Evolutionary conservation across 1,140 invertebrate genomes (phyloP).

Genomic region (Drosophila bocki): DNA sequence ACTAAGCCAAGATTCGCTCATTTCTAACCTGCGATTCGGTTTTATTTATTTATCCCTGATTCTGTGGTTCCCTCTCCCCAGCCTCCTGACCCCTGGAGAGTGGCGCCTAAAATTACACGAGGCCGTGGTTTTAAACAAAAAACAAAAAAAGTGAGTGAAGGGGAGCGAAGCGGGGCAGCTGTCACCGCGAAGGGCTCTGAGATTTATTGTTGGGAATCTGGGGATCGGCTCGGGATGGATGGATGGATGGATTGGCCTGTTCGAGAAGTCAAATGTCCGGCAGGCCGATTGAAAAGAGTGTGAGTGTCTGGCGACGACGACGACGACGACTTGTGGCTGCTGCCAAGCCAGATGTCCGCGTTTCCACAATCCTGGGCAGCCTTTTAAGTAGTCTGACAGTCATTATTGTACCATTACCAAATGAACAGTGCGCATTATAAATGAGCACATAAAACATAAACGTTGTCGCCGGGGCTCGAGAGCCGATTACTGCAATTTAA

Average conservation of each 20-base stretch:
- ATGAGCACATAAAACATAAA: constrained; percentile 82
- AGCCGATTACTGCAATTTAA: constrained; percentile 82
- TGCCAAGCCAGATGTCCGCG: constrained; percentile 53
- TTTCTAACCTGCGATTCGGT: constrained; percentile 55
- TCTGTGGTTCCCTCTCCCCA: neutral
- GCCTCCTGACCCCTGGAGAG: constrained; percentile 67
- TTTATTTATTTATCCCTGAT: constrained; percentile 41
- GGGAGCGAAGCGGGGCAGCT: constrained; percentile 16
- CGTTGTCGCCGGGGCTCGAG: constrained; percentile 69
- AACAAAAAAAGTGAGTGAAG: neutral
- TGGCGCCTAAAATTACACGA: constrained; percentile 73
- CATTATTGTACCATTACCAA: constrained; percentile 81
- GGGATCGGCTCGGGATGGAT: constrained; percentile 19
- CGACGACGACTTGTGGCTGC: constrained; percentile 23
- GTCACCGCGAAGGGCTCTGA: constrained; percentile 44
- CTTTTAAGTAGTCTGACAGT: constrained; percentile 65
- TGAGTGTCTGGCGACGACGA: constrained; percentile 12
- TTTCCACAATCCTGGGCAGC: constrained; percentile 62
- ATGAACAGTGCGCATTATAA: constrained; percentile 79
- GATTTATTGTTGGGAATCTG: constrained; percentile 51
- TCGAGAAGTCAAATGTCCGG: constrained; percentile 34
- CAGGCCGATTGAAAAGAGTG: neutral
- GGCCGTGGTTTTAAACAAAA: constrained; percentile 13
- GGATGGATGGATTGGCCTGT: constrained; percentile 18
- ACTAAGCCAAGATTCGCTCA: constrained; percentile 45